These are phyloP conservation scores for Abscondita cerata DNA, from an alignment of 2,888 invertebrate genomes.

Conservation along the genomic window DNA sequence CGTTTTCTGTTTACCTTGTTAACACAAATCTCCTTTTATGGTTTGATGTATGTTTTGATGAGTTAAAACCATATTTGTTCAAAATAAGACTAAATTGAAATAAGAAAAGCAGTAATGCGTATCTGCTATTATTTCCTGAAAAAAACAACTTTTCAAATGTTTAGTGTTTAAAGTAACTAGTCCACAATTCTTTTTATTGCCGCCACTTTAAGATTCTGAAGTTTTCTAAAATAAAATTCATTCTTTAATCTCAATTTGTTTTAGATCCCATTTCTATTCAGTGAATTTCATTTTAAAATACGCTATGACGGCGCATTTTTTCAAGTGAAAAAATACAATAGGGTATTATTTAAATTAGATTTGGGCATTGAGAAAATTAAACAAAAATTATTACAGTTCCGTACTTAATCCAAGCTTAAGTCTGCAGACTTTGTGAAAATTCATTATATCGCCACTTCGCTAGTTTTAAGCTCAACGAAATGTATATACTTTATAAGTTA, in stretches of 20 bases:
- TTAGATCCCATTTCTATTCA: slow-evolving; percentile 3
- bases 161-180: too few species aligned
- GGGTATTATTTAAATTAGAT: slow-evolving; percentile 34
- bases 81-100: too few species aligned
- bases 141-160: too few species aligned
- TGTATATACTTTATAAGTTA: slow-evolving; percentile 44
- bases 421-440: slow-evolving; percentile 31
- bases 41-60: too few species aligned
- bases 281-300: slow-evolving; percentile 13
- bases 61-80: too few species aligned
- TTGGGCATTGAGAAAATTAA: slow-evolving; percentile 32
- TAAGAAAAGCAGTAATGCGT: too few species aligned
- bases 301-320: slow-evolving; percentile 16
- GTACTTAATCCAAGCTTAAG: slow-evolving; percentile 32
- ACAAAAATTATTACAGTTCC: slow-evolving; percentile 31
- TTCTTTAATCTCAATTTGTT: slow-evolving; percentile 1
- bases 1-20: too few species aligned
- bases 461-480: slow-evolving; percentile 35
- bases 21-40: too few species aligned
- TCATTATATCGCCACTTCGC: slow-evolving; percentile 34
- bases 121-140: too few species aligned
- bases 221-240: background rate
- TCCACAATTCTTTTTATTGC: too few species aligned
- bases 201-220: too few species aligned
- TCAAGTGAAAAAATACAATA: slow-evolving; percentile 25